A percentile compares a stretch with the other conserved stretches of the same genome.
These are phyloP conservation scores for Aphidius colemani DNA, from an alignment of 2,888 invertebrate species.

Conservation along the genomic window DNA sequence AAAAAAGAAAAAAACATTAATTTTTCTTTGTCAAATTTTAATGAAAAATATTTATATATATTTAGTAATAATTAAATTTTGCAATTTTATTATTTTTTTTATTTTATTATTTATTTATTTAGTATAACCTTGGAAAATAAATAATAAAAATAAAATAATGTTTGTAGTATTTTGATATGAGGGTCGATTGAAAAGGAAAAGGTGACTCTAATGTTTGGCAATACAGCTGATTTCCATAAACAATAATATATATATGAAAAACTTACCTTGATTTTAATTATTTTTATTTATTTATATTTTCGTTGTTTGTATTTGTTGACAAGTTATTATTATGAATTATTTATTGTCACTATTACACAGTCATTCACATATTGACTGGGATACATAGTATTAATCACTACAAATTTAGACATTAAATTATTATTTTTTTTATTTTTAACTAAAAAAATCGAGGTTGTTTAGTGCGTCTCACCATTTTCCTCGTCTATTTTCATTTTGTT, in stretches of 20 bases:
- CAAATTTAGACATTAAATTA: conserved; percentile 49
- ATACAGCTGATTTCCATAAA: conserved; percentile 57
- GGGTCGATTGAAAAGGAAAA: conserved; percentile 40
- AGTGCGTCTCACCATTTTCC: conserved; percentile 47
- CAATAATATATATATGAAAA: conserved; percentile 38
- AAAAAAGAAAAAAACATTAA: not conserved
- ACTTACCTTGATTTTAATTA: conserved; percentile 47
- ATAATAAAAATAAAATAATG: conserved; percentile 26
- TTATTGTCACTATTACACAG: conserved; percentile 34
- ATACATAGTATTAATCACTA: conserved; percentile 41
- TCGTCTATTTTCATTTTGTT: conserved; percentile 11
- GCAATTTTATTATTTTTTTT: not conserved
- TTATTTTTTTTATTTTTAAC: conserved; percentile 39
- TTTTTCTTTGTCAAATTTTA: not conserved
- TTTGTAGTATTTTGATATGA: conserved; percentile 30
- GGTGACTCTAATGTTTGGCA: conserved; percentile 46
- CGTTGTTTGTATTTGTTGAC: conserved; percentile 32
- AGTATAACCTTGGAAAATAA: conserved; percentile 12
- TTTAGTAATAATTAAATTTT: not conserved
- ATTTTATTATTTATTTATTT: not conserved
- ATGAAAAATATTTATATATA: not conserved
- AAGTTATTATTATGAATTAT: conserved; percentile 38
- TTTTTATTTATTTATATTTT: conserved; percentile 31
- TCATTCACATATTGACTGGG: conserved; percentile 46
- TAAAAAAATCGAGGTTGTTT: conserved; percentile 32